Evolutionary conservation across 2,888 invertebrate species (phyloP).

Genomic region (Lordiphosa andalusiaca): DNA sequence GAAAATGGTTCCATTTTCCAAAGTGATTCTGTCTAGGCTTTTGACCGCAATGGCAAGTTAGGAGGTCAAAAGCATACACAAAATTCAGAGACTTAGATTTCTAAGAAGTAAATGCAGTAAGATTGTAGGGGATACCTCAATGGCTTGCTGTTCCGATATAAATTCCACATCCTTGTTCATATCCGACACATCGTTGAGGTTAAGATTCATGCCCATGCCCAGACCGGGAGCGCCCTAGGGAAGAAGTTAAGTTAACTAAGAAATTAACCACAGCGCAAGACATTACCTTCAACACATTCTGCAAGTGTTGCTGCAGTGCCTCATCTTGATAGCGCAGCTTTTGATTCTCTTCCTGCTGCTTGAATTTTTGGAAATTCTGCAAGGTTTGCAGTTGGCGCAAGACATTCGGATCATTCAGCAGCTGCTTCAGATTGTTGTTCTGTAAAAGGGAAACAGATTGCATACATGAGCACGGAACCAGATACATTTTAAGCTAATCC

Average conservation of each 20-base stretch:
- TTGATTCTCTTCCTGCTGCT: constrained; percentile 85
- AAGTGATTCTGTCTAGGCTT: constrained; percentile 14
- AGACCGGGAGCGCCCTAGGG: constrained; percentile 79
- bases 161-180: constrained; percentile 85
- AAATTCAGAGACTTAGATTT: constrained; percentile 2
- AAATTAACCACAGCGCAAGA: rapidly evolving
- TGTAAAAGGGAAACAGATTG: constrained; percentile 46
- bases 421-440: constrained; percentile 80
- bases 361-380: constrained; percentile 81
- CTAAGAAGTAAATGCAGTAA: constrained; percentile 8
- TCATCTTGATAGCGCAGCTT: constrained; percentile 87
- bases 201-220: constrained; percentile 34
- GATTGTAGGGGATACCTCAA: constrained; percentile 74
- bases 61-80: constrained; percentile 8
- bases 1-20: constrained; percentile 40
- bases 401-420: constrained; percentile 91
- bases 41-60: background rate
- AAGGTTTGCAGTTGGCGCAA: constrained; percentile 93
- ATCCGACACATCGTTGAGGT: constrained; percentile 68
- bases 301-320: constrained; percentile 88
- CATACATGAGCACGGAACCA: background rate
- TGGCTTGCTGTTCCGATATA: constrained; percentile 82
- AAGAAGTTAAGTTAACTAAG: background rate
- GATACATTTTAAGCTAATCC: constrained; percentile 1
- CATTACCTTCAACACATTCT: constrained; percentile 86